Evolutionary conservation across 1,140 invertebrate genomes (phyloP).

Genomic region (Elysia chlorotica): DNA sequence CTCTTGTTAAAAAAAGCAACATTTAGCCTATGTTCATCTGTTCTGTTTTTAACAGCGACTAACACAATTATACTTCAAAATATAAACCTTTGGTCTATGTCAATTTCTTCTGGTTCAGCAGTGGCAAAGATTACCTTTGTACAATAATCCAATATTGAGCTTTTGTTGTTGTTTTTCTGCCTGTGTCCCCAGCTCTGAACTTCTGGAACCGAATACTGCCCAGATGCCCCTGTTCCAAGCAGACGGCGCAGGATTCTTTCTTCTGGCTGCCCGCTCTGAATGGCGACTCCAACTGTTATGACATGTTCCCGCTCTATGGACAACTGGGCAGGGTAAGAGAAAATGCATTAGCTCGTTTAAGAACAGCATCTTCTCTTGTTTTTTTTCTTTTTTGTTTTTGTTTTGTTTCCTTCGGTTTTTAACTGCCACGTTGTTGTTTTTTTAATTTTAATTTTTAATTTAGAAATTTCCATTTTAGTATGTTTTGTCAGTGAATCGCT

Average conservation of each 20-base stretch:
- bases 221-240: background rate
- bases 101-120: background rate
- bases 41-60: constrained; percentile 5
- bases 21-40: background rate
- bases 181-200: background rate
- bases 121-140: background rate
- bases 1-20: background rate
- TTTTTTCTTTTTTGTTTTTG: background rate
- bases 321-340: constrained; percentile 2
- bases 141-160: no score
- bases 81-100: background rate
- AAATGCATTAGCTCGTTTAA: no score
- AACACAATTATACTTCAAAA: background rate
- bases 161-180: no score
- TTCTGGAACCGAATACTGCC: background rate
- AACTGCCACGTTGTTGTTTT: no score
- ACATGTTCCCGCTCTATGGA: background rate
- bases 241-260: background rate
- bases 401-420: no score
- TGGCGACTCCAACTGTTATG: constrained; percentile 1
- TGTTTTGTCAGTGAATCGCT: no score
- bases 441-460: no score
- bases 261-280: constrained; percentile 3
- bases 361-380: no score
- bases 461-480: no score